A percentile compares a stretch with the other conserved stretches of the same genome.
These are phyloP conservation scores for Neodiprion virginianus DNA, from an alignment of 1,140 invertebrate genomes.

Conservation along the genomic window DNA sequence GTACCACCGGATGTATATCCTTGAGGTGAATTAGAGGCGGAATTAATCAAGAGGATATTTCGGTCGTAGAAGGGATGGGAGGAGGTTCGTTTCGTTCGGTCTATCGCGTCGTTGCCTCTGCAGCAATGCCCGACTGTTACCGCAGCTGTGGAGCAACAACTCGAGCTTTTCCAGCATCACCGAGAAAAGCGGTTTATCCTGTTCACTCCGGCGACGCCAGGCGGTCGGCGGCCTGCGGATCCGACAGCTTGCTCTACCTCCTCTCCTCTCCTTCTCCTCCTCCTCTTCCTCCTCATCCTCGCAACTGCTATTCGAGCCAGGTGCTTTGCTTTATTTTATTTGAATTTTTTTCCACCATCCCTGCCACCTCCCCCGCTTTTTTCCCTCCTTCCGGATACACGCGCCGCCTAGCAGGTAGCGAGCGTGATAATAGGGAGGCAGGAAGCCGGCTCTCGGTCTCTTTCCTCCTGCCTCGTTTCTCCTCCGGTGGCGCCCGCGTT, in stretches of 20 bases:
- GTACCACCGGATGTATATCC: neutral
- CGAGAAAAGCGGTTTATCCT: too few species aligned
- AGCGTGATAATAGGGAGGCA: slow-evolving; percentile 29
- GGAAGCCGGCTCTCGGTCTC: slow-evolving; percentile 25
- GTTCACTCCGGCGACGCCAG: too few species aligned
- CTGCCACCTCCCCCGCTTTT: neutral
- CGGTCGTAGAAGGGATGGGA: neutral
- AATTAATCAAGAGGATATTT: neutral
- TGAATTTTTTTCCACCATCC: neutral
- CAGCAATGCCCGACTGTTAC: neutral
- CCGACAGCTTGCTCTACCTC: neutral
- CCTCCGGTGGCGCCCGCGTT: slow-evolving; percentile 33
- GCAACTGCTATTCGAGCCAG: neutral
- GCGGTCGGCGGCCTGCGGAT: too few species aligned
- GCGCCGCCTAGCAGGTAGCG: slow-evolving; percentile 11
- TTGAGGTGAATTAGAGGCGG: neutral
- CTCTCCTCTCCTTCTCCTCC: neutral
- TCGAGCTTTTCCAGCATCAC: too few species aligned
- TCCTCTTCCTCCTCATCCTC: neutral
- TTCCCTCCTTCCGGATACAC: neutral
- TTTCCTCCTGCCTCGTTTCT: slow-evolving; percentile 28
- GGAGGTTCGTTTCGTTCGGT: neutral
- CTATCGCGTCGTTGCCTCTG: neutral
- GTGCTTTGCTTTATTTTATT: slow-evolving; percentile 8
- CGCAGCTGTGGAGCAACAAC: too few species aligned